phyloP scores from a whole-genome alignment of 2,888 invertebrate species.

The Melanostoma scalare region DNA sequence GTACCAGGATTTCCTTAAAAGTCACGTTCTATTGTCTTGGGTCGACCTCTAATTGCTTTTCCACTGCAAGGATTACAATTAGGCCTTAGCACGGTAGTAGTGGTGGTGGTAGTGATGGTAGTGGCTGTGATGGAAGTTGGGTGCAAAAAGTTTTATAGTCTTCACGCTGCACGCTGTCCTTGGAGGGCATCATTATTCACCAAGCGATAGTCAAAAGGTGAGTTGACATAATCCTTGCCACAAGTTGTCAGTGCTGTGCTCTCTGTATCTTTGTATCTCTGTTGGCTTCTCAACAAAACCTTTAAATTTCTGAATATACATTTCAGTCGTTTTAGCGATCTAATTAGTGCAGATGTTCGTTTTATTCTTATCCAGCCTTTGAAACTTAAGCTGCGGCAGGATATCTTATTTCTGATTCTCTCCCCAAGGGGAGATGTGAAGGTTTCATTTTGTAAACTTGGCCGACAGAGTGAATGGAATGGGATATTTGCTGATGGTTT shows the following conservation, averaged over 20 bases:
- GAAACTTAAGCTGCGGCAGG: conserved; percentile 8
- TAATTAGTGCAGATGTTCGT: conserved; percentile 38
- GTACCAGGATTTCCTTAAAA: conserved; percentile 67
- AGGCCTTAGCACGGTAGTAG: conserved; percentile 24
- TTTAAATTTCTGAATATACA: conserved; percentile 12
- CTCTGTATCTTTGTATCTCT: not conserved
- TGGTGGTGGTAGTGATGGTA: not conserved
- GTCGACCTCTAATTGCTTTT: conserved; percentile 72
- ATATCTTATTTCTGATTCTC: not conserved
- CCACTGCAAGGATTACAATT: conserved; percentile 69
- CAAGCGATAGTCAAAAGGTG: conserved; percentile 52
- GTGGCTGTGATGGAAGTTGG: not conserved
- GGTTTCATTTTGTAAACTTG: too few relatives aligned
- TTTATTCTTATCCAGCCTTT: conserved; percentile 5
- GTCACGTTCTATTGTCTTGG: conserved; percentile 70
- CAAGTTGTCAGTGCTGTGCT: conserved; percentile 21
- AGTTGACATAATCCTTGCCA: conserved; percentile 59
- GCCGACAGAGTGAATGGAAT: too few relatives aligned
- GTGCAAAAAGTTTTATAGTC: conserved; percentile 23
- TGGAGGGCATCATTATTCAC: conserved; percentile 54
- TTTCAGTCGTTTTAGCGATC: conserved; percentile 18
- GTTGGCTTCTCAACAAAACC: not conserved
- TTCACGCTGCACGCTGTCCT: conserved; percentile 9
- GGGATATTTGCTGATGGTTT: too few relatives aligned
- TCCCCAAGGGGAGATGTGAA: too few relatives aligned